A percentile compares a stretch with the other conserved stretches of the same genome.
phyloP scores from a whole-genome alignment of 1,140 invertebrate genomes.

The Leptinotarsa texana region DNA sequence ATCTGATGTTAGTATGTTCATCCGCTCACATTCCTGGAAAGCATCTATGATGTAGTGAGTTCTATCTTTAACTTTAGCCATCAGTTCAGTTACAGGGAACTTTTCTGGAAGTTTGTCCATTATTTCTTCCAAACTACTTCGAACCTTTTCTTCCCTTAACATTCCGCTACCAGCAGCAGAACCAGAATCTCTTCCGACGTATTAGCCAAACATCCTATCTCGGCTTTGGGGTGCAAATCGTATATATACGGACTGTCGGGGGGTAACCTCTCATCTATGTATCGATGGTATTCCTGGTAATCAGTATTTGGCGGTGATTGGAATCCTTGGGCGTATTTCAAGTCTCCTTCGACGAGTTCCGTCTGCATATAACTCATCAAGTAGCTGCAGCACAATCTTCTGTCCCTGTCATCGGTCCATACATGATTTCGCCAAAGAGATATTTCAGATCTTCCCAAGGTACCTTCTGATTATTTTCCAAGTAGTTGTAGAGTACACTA shows the following conservation, averaged over 20 bases:
- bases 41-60: conserved; percentile 92
- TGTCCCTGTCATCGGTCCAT: conserved; percentile 97
- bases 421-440: conserved; percentile 96
- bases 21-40: no score
- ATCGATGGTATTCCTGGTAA: conserved; percentile 83
- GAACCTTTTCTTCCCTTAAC: conserved; percentile 84
- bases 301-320: conserved; percentile 79
- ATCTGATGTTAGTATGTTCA: conserved; percentile 83
- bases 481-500: conserved; percentile 89
- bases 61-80: conserved; percentile 84
- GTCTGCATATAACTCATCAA: conserved; percentile 25
- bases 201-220: conserved; percentile 90
- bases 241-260: conserved; percentile 90
- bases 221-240: conserved; percentile 91
- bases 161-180: conserved; percentile 64
- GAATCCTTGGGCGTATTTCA: conserved; percentile 69
- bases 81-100: conserved; percentile 86
- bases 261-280: no score
- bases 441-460: conserved; percentile 94
- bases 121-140: conserved; percentile 82
- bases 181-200: conserved; percentile 81
- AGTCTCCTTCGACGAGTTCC: conserved; percentile 64
- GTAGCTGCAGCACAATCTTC: conserved; percentile 84
- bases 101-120: conserved; percentile 86
- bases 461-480: conserved; percentile 80